A percentile compares a stretch with the other conserved stretches of the same genome.
Conservation (phyloP, 1,140 invertebrate genomes). For the Calycopis cecrops region DNA sequence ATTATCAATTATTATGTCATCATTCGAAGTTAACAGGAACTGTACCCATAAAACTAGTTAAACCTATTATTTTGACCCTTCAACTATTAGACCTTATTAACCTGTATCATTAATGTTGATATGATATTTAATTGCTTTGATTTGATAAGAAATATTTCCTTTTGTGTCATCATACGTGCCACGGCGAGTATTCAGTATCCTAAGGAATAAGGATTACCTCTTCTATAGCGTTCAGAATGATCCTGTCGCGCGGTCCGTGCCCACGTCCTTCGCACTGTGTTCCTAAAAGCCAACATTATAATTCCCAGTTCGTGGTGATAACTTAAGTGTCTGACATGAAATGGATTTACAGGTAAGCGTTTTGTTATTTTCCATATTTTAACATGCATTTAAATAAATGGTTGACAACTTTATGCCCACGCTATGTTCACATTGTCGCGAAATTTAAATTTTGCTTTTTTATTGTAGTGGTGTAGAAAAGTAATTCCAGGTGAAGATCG, state of each 20-base stretch:
- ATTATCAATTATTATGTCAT: too few relatives aligned
- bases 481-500: too few relatives aligned
- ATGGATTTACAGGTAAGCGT: conserved; percentile 56
- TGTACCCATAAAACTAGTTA: too few relatives aligned
- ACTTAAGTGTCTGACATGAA: conserved; percentile 36
- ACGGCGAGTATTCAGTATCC: background rate
- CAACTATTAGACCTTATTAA: background rate
- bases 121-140: conserved; percentile 15
- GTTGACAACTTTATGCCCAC: background rate
- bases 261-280: conserved; percentile 17
- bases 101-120: conserved; percentile 7
- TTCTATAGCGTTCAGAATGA: background rate
- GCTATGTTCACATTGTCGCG: background rate
- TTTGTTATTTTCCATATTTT: conserved; percentile 16
- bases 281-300: conserved; percentile 24
- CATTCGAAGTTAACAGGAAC: too few relatives aligned
- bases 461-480: too few relatives aligned
- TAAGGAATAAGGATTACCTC: too few relatives aligned
- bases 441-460: background rate
- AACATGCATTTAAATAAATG: background rate
- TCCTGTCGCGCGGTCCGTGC: background rate
- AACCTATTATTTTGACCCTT: background rate
- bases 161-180: conserved; percentile 10
- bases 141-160: conserved; percentile 22
- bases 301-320: conserved; percentile 26